Evolutionary conservation across 2,113 vertebrate species (phyloP).

Genomic region (Thalassarche chlororhynchos): DNA sequence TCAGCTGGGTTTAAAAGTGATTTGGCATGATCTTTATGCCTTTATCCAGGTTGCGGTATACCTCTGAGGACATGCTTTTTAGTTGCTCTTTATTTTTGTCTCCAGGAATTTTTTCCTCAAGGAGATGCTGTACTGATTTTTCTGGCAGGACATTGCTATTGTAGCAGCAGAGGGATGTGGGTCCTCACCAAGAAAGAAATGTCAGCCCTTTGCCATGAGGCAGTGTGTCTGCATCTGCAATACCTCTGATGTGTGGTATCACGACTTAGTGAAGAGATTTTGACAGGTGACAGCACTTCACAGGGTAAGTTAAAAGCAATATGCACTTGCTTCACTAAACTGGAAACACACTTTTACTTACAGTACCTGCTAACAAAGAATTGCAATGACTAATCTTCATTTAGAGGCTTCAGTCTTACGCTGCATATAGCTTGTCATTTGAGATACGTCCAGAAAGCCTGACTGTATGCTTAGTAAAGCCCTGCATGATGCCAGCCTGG

Average conservation of each 20-base stretch:
- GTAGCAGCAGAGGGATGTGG: neutral
- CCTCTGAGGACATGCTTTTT: neutral
- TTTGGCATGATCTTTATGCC: neutral
- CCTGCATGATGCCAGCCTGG: neutral
- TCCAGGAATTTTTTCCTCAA: neutral
- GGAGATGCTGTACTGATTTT: neutral
- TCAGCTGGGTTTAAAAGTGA: neutral
- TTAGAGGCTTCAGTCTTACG: neutral
- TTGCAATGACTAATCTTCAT: neutral
- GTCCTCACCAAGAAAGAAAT: constrained; percentile 9
- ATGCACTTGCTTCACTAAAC: constrained; percentile 17
- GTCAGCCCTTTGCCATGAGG: constrained; percentile 13
- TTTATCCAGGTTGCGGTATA: neutral
- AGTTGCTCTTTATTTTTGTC: constrained; percentile 6
- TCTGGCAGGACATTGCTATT: neutral
- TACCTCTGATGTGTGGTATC: neutral
- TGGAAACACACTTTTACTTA: neutral
- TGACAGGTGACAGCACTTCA: constrained; percentile 1
- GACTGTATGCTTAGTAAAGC: neutral
- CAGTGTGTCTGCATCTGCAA: neutral
- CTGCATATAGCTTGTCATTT: neutral
- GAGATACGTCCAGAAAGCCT: neutral
- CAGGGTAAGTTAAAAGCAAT: constrained; percentile 42
- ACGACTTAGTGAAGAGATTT: neutral
- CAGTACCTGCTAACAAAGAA: neutral